Evolutionary conservation across 2,113 vertebrate species (phyloP).

Genomic region (Nothocercus julius): DNA sequence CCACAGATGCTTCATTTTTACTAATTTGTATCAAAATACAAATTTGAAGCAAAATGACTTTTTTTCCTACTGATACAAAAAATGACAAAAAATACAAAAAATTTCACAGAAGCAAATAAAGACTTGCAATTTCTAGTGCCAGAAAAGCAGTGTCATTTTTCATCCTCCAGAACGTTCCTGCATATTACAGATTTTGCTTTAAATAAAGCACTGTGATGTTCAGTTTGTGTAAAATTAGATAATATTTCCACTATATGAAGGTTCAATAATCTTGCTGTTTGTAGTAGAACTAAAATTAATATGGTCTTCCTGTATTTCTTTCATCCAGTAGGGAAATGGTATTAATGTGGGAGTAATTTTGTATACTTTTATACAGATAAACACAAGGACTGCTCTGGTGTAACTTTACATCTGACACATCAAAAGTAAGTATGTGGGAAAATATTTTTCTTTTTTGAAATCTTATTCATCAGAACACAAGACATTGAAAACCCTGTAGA

Average conservation of each 20-base stretch:
- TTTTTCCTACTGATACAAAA: background rate
- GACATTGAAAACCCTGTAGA: background rate
- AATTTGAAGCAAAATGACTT: background rate
- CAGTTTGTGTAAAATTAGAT: background rate
- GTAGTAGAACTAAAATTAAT: background rate
- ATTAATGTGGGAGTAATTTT: background rate
- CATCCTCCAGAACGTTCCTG: background rate
- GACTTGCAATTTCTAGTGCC: background rate
- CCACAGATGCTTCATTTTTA: background rate
- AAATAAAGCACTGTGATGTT: background rate
- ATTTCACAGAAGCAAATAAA: background rate
- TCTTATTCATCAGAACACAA: background rate
- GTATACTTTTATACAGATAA: slow-evolving; percentile 80
- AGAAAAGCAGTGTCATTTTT: background rate
- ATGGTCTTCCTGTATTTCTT: background rate
- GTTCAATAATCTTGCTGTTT: background rate
- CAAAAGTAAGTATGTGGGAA: slow-evolving; percentile 83
- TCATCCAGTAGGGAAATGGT: background rate
- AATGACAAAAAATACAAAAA: no score
- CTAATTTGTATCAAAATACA: background rate
- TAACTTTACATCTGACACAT: slow-evolving; percentile 90
- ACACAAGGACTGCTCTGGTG: slow-evolving; percentile 94
- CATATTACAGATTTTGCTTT: background rate
- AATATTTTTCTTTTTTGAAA: fast-evolving
- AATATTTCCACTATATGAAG: background rate